These are phyloP conservation scores for Dryocosmus kuriphilus DNA, from an alignment of 2,888 invertebrate genomes.

Conservation along the genomic window DNA sequence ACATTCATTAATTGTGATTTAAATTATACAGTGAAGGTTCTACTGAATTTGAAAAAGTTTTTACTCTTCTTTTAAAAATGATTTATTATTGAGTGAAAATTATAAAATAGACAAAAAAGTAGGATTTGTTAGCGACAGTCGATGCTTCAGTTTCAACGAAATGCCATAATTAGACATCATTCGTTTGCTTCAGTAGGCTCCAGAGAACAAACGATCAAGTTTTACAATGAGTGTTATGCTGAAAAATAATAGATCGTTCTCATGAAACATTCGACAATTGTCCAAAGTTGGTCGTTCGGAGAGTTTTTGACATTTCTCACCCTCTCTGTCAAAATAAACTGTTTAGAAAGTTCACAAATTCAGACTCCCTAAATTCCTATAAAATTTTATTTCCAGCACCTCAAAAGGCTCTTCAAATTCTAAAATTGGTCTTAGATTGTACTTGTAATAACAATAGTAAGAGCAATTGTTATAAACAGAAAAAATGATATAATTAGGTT, in stretches of 20 bases:
- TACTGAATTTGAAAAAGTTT: neutral
- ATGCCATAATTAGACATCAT: constrained; percentile 58
- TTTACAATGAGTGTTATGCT: constrained; percentile 54
- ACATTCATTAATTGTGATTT: no score
- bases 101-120: neutral
- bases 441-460: no score
- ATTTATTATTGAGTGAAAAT: neutral
- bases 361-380: neutral
- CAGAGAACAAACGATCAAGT: constrained; percentile 60
- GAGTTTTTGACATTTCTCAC: constrained; percentile 47
- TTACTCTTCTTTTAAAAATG: constrained; percentile 21
- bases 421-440: neutral
- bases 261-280: constrained; percentile 51
- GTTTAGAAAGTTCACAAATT: constrained; percentile 42
- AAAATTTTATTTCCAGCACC: neutral
- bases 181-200: constrained; percentile 46
- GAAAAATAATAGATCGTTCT: constrained; percentile 50
- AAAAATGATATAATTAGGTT: no score
- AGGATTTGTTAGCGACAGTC: constrained; percentile 40
- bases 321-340: constrained; percentile 45
- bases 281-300: constrained; percentile 47
- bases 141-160: constrained; percentile 50
- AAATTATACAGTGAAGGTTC: no score
- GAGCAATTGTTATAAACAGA: no score
- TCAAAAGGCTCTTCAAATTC: constrained; percentile 48